Evolutionary conservation across 2,888 invertebrate species (phyloP).

Genomic region (Agrotis ipsilon): DNA sequence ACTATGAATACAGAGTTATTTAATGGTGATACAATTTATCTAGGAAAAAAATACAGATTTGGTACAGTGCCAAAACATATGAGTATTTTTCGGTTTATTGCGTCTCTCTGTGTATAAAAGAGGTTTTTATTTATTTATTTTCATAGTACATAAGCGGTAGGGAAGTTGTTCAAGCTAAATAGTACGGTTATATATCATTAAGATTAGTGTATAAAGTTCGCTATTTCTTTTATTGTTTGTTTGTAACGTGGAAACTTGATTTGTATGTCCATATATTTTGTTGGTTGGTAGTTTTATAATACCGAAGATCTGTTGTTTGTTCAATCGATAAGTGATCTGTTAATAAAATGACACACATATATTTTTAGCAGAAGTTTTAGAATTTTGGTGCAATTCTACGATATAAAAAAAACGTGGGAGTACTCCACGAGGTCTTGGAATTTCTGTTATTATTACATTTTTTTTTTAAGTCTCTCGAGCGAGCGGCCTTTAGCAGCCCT

Average conservation of each 20-base stretch:
- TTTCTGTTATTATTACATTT: too few species aligned
- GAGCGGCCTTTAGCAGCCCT: too few species aligned
- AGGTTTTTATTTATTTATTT: constrained; percentile 43
- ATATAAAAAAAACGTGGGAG: too few species aligned
- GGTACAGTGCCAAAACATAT: constrained; percentile 56
- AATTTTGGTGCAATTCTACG: background rate
- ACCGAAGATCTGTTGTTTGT: too few species aligned
- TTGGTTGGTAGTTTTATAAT: background rate
- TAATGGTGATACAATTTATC: constrained; percentile 46
- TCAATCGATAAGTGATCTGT: too few species aligned
- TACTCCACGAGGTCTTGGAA: too few species aligned
- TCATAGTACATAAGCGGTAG: constrained; percentile 32
- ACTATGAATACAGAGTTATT: constrained; percentile 50
- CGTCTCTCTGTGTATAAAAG: constrained; percentile 20
- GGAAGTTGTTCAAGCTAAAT: constrained; percentile 39
- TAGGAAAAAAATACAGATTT: constrained; percentile 39
- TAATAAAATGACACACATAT: too few species aligned
- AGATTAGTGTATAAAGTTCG: constrained; percentile 44
- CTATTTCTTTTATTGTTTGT: constrained; percentile 12
- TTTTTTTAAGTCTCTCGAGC: too few species aligned
- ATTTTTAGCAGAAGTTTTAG: too few species aligned
- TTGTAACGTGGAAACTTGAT: background rate
- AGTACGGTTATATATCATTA: constrained; percentile 32
- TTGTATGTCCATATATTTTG: constrained; percentile 9
- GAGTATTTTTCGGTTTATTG: constrained; percentile 47